phyloP scores from a whole-genome alignment of 2,797 vertebrate species.

The Artibeus lituratus region DNA sequence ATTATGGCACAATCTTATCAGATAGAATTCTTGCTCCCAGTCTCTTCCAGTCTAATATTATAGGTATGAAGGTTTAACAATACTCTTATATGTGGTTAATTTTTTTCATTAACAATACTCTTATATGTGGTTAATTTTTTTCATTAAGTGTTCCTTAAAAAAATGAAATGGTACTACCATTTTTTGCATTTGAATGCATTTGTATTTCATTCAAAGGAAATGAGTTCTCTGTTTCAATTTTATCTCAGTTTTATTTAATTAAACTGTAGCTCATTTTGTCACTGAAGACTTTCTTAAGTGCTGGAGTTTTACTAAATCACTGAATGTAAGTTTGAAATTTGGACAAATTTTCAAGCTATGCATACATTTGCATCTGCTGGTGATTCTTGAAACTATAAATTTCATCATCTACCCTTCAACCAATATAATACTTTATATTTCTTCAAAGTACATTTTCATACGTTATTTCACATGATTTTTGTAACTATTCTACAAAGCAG shows the following conservation, averaged over 20 bases:
- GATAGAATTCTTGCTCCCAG: slow-evolving; percentile 56
- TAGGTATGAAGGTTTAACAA: slow-evolving; percentile 46
- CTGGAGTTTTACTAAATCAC: slow-evolving; percentile 67
- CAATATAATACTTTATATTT: slow-evolving; percentile 21
- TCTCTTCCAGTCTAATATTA: slow-evolving; percentile 53
- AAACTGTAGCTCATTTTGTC: slow-evolving; percentile 77
- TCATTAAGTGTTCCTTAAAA: slow-evolving; percentile 19
- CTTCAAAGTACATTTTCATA: not conserved
- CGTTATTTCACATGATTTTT: slow-evolving; percentile 15
- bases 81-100: slow-evolving; percentile 60
- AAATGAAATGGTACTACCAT: slow-evolving; percentile 44
- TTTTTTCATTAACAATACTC: slow-evolving; percentile 56
- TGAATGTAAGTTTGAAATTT: slow-evolving; percentile 68
- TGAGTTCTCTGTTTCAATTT: slow-evolving; percentile 79
- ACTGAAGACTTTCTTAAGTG: slow-evolving; percentile 72
- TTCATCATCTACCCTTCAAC: not conserved
- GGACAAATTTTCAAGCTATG: slow-evolving; percentile 72
- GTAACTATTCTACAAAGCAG: not conserved
- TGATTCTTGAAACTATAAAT: slow-evolving; percentile 62
- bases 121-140: slow-evolving; percentile 64
- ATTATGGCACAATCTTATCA: slow-evolving; percentile 4
- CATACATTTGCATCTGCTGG: slow-evolving; percentile 77
- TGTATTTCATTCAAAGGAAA: slow-evolving; percentile 71
- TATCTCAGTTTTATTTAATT: slow-evolving; percentile 78
- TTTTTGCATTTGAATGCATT: slow-evolving; percentile 58